Conservation (phyloP, 2,113 vertebrate genomes). For the Neodontobutis hainanensis region DNA sequence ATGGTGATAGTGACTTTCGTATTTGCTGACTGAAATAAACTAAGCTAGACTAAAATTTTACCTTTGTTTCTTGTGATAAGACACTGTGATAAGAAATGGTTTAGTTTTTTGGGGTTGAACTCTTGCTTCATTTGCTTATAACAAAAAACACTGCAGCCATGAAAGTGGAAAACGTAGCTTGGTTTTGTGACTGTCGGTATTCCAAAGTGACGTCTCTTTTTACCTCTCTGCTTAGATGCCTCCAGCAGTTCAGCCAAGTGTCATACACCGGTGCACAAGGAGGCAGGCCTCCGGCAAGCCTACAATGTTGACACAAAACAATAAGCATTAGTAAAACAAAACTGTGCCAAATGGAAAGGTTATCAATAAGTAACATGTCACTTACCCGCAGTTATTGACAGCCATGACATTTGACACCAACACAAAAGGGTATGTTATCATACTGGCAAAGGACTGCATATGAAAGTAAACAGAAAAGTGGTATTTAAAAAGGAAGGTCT, state of each 20-base stretch:
- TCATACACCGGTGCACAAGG: slow-evolving; percentile 88
- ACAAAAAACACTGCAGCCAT: no score
- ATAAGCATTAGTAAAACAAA: background rate
- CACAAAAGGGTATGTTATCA: slow-evolving; percentile 97
- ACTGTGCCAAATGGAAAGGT: background rate
- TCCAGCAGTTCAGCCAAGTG: slow-evolving; percentile 96
- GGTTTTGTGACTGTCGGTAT: no score
- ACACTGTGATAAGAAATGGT: no score
- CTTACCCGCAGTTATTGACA: slow-evolving; percentile 97
- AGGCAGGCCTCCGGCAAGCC: slow-evolving; percentile 86
- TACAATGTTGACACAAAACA: slow-evolving; percentile 44
- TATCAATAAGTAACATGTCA: background rate
- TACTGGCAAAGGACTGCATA: slow-evolving; percentile 92
- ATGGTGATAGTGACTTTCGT: no score
- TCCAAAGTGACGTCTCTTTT: background rate
- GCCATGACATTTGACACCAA: slow-evolving; percentile 98
- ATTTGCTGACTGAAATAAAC: no score
- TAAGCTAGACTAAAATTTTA: no score
- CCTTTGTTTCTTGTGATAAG: no score
- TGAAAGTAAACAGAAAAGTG: background rate
- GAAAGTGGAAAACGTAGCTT: no score
- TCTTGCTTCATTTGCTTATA: no score
- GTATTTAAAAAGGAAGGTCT: background rate
- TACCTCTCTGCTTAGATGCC: slow-evolving; percentile 88
- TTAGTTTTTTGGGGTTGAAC: no score